phyloP scores from a whole-genome alignment of 2,888 invertebrate species.

The Diogma glabrata region DNA sequence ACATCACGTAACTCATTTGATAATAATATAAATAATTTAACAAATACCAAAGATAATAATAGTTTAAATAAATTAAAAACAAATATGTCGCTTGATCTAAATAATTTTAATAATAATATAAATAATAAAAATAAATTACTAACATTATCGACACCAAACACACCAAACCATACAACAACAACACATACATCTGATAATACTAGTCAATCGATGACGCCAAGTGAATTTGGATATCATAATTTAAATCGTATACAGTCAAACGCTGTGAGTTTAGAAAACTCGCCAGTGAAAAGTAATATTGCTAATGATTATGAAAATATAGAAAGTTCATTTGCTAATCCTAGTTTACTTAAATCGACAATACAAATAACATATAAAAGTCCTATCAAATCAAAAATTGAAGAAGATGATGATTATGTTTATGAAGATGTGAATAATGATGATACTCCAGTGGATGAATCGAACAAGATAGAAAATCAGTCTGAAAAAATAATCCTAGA shows the following conservation, averaged over 20 bases:
- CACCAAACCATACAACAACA: conserved; percentile 29
- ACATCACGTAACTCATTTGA: conserved; percentile 4
- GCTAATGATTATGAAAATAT: conserved; percentile 27
- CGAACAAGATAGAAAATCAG: neutral
- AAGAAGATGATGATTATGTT: conserved; percentile 37
- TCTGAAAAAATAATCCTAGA: conserved; percentile 37
- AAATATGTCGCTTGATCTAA: conserved; percentile 34
- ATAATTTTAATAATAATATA: conserved; percentile 15
- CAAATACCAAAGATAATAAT: conserved; percentile 6
- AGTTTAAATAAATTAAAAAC: conserved; percentile 26
- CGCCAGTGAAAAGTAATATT: conserved; percentile 30
- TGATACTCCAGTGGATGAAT: conserved; percentile 8
- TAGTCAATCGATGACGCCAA: conserved; percentile 38
- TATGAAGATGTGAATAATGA: conserved; percentile 35
- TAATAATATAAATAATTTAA: neutral
- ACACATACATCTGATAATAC: conserved; percentile 33
- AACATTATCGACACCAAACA: conserved; percentile 27
- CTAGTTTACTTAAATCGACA: conserved; percentile 54
- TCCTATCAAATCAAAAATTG: conserved; percentile 42
- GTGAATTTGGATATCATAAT: conserved; percentile 37
- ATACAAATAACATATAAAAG: conserved; percentile 62
- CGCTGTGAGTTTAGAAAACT: conserved; percentile 33
- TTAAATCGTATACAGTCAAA: conserved; percentile 33
- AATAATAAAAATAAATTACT: conserved; percentile 12
- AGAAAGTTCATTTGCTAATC: conserved; percentile 23